A percentile compares a stretch with the other conserved stretches of the same genome.
These are phyloP conservation scores for Pelochelys cantorii DNA, from an alignment of 2,797 vertebrate species.

Conservation along the genomic window DNA sequence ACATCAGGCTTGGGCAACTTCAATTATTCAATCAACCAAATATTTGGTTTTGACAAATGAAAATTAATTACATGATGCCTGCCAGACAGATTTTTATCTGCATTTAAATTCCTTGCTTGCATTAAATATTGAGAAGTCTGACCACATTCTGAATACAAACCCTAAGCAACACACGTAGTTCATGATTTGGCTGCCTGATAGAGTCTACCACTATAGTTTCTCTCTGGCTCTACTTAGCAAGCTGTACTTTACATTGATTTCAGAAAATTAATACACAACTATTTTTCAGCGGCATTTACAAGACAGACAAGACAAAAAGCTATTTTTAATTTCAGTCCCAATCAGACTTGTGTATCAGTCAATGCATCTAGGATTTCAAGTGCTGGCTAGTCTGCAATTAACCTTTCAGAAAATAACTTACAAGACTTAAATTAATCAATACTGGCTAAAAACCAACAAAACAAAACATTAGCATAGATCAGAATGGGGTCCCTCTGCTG, in stretches of 20 bases:
- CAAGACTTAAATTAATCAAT: not conserved
- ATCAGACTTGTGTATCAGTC: constrained; percentile 41
- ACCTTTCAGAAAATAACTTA: constrained; percentile 44
- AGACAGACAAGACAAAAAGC: not conserved
- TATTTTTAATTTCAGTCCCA: constrained; percentile 42
- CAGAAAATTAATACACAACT: not conserved
- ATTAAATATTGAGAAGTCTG: not conserved
- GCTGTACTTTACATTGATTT: not conserved
- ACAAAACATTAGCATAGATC: not conserved
- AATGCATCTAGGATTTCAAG: constrained; percentile 35
- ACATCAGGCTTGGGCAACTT: not conserved
- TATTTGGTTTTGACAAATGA: not conserved
- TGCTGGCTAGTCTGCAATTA: constrained; percentile 57
- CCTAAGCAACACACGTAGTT: not conserved
- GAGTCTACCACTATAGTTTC: not conserved
- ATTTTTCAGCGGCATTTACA: constrained; percentile 11
- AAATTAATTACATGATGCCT: not conserved
- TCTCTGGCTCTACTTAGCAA: not conserved
- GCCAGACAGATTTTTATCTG: not conserved
- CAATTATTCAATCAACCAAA: not conserved
- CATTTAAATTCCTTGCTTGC: not conserved
- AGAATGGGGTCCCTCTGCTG: not conserved
- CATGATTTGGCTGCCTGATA: not conserved
- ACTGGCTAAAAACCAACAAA: constrained; percentile 37
- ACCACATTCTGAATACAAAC: not conserved